phyloP scores from a whole-genome alignment of 2,113 vertebrate species.

The Myodes glareolus region DNA sequence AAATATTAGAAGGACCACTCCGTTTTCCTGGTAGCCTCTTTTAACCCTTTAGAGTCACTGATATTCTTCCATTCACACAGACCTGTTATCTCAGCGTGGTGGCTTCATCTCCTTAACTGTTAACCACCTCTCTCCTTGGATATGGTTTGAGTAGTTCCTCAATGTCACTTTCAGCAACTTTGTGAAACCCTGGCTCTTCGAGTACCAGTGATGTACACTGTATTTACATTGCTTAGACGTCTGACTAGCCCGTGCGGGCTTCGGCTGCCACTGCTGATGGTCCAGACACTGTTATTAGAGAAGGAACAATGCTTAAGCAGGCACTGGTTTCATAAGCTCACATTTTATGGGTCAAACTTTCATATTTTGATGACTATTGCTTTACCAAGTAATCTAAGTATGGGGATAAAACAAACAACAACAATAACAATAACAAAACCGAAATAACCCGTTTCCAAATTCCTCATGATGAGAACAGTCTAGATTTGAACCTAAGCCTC shows the following conservation, averaged over 20 bases:
- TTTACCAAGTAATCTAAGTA: not conserved
- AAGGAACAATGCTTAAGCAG: not conserved
- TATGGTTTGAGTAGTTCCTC: not conserved
- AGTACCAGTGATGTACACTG: not conserved
- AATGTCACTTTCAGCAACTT: not conserved
- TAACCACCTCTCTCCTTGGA: not conserved
- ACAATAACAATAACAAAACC: not conserved
- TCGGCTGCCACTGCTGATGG: not conserved
- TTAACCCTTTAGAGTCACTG: not conserved
- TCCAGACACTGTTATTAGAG: not conserved
- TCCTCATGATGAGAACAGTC: not conserved
- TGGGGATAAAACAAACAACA: not conserved
- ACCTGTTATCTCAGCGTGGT: not conserved
- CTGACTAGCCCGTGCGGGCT: not conserved
- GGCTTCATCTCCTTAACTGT: not conserved
- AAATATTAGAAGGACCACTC: not conserved
- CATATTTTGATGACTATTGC: not conserved
- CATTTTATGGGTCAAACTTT: not conserved
- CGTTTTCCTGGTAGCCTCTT: not conserved
- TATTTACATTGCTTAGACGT: not conserved
- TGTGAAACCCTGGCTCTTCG: not conserved
- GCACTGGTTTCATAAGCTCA: not conserved
- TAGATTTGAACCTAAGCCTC: not conserved
- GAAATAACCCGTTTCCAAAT: not conserved
- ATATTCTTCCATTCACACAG: not conserved